phyloP scores from a whole-genome alignment of 1,140 invertebrate species.

The Acromyrmex charruanus region DNA sequence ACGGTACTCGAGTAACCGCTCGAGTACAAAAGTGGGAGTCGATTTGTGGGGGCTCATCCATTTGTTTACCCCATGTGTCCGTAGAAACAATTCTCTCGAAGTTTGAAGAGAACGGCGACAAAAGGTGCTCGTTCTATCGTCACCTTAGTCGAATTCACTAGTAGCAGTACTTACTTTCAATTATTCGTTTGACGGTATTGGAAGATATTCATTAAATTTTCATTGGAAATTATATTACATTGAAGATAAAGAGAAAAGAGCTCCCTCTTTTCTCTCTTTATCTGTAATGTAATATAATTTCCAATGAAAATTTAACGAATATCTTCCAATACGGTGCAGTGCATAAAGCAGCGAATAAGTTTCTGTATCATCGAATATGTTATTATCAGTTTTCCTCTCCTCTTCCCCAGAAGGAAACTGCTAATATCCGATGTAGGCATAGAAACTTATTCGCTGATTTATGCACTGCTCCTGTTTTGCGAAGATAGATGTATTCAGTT shows the following conservation, averaged over 20 bases:
- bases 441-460: slow-evolving; percentile 5
- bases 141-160: neutral
- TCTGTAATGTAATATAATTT: slow-evolving; percentile 9
- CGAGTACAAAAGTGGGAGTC: slow-evolving; percentile 22
- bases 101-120: slow-evolving; percentile 1
- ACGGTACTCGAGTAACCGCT: slow-evolving; percentile 12
- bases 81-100: slow-evolving; percentile 16
- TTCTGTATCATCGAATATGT: too few relatives aligned
- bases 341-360: too few relatives aligned
- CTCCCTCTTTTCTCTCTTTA: neutral
- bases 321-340: neutral
- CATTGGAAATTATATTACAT: neutral
- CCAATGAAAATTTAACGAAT: neutral
- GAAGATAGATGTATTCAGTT: slow-evolving; percentile 5
- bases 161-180: neutral
- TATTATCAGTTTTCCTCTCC: too few relatives aligned
- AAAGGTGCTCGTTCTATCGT: neutral
- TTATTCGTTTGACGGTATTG: neutral
- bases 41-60: slow-evolving; percentile 29
- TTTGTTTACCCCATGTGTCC: slow-evolving; percentile 15
- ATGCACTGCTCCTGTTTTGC: neutral
- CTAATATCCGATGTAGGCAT: neutral
- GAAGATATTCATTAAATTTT: neutral
- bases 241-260: neutral
- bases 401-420: neutral